A percentile compares a stretch with the other conserved stretches of the same genome.
Evolutionary conservation across 1,140 invertebrate genomes (phyloP).

Genomic region (Trypoxylus dichotomus): DNA sequence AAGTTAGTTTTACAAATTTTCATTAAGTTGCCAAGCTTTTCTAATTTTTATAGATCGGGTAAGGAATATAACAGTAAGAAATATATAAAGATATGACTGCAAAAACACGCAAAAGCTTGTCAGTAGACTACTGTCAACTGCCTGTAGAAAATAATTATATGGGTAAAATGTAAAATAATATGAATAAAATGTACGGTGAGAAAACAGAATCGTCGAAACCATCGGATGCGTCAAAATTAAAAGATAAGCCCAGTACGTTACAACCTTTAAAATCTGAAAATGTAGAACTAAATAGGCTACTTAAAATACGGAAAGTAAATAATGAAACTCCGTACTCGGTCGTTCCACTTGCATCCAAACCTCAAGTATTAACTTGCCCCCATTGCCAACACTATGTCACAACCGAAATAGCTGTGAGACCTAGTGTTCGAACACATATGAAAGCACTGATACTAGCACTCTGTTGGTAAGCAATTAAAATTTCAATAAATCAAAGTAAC

Average conservation of each 20-base stretch:
- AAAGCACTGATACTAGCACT: slow-evolving; percentile 33
- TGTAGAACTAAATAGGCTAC: slow-evolving; percentile 4
- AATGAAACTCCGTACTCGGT: slow-evolving; percentile 29
- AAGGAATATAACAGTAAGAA: too few relatives aligned
- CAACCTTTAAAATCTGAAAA: neutral
- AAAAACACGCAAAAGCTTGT: neutral
- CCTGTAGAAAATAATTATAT: neutral
- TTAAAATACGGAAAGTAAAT: slow-evolving; percentile 27
- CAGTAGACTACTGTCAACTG: neutral
- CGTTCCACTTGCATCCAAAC: slow-evolving; percentile 35
- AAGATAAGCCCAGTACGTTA: neutral
- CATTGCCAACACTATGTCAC: slow-evolving; percentile 38
- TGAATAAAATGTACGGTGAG: neutral
- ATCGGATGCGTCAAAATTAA: neutral
- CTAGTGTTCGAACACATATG: slow-evolving; percentile 36
- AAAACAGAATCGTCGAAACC: neutral
- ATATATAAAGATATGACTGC: neutral
- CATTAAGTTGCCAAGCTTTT: too few relatives aligned
- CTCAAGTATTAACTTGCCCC: slow-evolving; percentile 37
- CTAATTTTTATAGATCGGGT: too few relatives aligned
- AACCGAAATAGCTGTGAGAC: slow-evolving; percentile 37
- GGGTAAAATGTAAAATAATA: neutral
- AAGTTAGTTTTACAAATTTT: too few relatives aligned
- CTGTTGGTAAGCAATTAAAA: slow-evolving; percentile 32
- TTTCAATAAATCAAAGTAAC: neutral